Conservation (phyloP, 2,888 invertebrate genomes). For the Drosophila merina region DNA sequence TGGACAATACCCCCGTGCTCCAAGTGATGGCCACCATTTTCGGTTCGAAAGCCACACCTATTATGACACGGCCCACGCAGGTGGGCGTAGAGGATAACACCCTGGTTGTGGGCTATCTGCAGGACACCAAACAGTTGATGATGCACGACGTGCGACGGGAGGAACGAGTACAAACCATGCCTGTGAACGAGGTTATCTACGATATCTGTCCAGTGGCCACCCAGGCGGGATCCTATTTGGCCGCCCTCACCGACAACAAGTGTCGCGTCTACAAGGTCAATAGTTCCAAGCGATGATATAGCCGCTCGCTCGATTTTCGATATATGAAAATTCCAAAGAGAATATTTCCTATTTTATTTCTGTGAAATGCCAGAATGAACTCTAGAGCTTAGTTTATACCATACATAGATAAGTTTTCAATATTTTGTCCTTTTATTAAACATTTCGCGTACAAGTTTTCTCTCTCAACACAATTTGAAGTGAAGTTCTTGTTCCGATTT, state of each 20-base stretch:
- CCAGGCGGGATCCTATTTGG: constrained; percentile 85
- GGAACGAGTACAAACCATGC: constrained; percentile 85
- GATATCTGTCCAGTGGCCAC: constrained; percentile 88
- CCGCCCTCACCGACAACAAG: constrained; percentile 88
- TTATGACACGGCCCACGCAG: constrained; percentile 86
- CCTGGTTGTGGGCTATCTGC: constrained; percentile 90
- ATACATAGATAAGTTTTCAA: constrained; percentile 6
- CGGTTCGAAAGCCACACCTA: constrained; percentile 88
- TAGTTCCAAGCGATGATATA: constrained; percentile 38
- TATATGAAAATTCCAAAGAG: constrained; percentile 29
- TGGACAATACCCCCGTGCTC: constrained; percentile 85
- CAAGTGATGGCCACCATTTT: constrained; percentile 87
- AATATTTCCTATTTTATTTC: constrained; percentile 11
- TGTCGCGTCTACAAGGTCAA: constrained; percentile 87
- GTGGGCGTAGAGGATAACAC: constrained; percentile 85
- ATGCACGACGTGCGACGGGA: constrained; percentile 88
- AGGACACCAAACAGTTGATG: constrained; percentile 87
- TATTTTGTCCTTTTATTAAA: constrained; percentile 33
- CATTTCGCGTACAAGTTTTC: constrained; percentile 37
- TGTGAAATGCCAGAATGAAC: constrained; percentile 2
- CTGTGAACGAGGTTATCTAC: constrained; percentile 87
- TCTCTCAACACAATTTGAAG: constrained; percentile 26
- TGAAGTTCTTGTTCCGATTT: constrained; percentile 30
- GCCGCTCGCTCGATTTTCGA: constrained; percentile 1
- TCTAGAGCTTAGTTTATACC: neutral